Conservation (phyloP, 2,797 vertebrate species). For the Malacoctenus gilli region DNA sequence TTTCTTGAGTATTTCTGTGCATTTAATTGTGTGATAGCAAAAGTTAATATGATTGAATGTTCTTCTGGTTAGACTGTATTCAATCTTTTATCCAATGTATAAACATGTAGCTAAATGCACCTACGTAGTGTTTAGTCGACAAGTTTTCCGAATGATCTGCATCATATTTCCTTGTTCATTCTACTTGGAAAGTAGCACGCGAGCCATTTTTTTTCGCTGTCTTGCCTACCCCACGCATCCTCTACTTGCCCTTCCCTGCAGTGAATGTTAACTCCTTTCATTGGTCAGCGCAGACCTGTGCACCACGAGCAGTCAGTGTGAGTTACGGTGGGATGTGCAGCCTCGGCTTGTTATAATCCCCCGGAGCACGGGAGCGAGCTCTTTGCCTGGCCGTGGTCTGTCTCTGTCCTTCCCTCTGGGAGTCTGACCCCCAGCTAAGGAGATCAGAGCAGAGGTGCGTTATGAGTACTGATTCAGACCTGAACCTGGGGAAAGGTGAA, state of each 20-base stretch:
- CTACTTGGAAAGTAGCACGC: no score
- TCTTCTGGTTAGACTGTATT: no score
- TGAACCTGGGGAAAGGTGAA: conserved; percentile 72
- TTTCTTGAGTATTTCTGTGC: no score
- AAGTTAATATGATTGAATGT: no score
- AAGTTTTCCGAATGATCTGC: no score
- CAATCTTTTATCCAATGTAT: no score
- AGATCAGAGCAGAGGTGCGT: conserved; percentile 61
- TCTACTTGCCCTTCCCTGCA: conserved; percentile 28
- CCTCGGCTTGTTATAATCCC: conserved; percentile 56
- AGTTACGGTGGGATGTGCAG: conserved; percentile 44
- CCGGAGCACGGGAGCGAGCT: conserved; percentile 43
- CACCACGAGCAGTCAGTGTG: conserved; percentile 46
- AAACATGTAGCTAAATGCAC: no score
- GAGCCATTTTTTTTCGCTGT: no score
- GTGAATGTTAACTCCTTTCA: conserved; percentile 38
- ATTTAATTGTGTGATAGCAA: no score
- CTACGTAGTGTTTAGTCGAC: no score
- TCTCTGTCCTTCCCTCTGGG: conserved; percentile 61
- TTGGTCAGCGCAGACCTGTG: conserved; percentile 17
- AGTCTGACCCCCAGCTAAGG: conserved; percentile 52
- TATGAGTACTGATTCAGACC: conserved; percentile 60
- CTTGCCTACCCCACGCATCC: conserved; percentile 14
- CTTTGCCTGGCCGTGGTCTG: conserved; percentile 56
- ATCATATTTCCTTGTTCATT: no score